phyloP scores from a whole-genome alignment of 2,113 vertebrate species.

The Leucoraja erinaceus region DNA sequence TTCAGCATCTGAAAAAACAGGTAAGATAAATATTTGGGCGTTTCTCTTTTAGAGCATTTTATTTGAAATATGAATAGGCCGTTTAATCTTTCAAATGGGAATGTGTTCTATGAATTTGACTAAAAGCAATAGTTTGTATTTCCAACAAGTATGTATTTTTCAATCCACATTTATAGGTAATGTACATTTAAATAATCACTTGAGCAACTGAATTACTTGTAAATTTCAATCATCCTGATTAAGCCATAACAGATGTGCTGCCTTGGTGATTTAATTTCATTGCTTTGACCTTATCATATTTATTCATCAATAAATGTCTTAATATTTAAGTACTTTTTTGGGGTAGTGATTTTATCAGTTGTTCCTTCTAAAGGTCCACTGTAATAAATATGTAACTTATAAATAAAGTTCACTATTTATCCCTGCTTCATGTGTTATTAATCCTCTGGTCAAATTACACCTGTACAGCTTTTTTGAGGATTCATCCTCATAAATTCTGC shows the following conservation, averaged over 20 bases:
- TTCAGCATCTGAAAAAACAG: background rate
- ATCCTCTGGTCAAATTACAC: slow-evolving; percentile 12
- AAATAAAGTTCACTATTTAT: background rate
- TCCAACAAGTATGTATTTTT: too few species aligned
- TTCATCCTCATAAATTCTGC: slow-evolving; percentile 21
- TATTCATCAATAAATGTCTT: background rate
- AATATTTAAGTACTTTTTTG: background rate
- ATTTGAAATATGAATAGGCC: background rate
- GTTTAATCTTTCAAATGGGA: background rate
- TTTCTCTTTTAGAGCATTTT: background rate
- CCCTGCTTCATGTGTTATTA: background rate
- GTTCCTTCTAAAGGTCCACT: too few species aligned
- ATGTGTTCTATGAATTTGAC: too few species aligned
- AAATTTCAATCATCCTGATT: background rate
- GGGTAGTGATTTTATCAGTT: background rate
- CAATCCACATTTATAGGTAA: background rate
- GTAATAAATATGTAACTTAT: background rate
- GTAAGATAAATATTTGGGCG: background rate
- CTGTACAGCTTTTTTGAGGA: background rate
- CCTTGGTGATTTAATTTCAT: background rate
- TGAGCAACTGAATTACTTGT: background rate
- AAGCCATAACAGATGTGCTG: background rate
- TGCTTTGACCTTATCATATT: background rate
- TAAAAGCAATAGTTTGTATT: background rate
- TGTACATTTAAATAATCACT: background rate